phyloP scores from a whole-genome alignment of 2,888 invertebrate species.

The Dicycla oo region DNA sequence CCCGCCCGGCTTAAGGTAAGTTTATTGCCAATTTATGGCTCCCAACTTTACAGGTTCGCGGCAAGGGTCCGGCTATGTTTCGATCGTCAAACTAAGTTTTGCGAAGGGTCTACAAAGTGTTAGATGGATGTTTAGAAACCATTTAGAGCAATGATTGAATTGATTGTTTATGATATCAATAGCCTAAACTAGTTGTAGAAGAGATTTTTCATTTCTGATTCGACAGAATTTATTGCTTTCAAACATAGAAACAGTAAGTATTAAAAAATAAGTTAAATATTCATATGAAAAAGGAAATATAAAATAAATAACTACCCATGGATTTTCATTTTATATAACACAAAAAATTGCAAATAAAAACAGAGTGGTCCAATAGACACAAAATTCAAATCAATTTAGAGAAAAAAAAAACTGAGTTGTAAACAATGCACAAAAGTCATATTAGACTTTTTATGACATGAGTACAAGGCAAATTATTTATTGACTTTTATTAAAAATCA shows the following conservation, averaged over 20 bases:
- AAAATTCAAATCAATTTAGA: background rate
- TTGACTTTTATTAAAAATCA: slow-evolving; percentile 17
- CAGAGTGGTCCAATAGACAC: background rate
- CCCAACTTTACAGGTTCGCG: slow-evolving; percentile 79
- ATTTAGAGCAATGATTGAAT: slow-evolving; percentile 65
- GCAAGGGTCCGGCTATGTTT: slow-evolving; percentile 79
- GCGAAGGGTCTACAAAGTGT: slow-evolving; percentile 73
- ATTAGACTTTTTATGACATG: background rate
- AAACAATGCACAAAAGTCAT: background rate
- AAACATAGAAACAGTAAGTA: slow-evolving; percentile 54
- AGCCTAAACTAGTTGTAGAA: slow-evolving; percentile 67
- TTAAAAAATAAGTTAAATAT: slow-evolving; percentile 15
- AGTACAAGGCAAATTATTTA: background rate
- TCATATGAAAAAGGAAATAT: background rate
- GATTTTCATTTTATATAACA: background rate
- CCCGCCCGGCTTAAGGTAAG: slow-evolving; percentile 88
- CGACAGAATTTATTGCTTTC: slow-evolving; percentile 16
- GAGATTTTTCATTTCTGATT: slow-evolving; percentile 35
- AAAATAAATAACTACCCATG: background rate
- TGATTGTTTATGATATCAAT: slow-evolving; percentile 67
- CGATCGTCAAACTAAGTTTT: slow-evolving; percentile 85
- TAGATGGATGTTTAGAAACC: slow-evolving; percentile 71
- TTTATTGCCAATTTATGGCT: slow-evolving; percentile 89
- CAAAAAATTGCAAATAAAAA: background rate
- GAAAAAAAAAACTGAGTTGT: slow-evolving; percentile 8